Percentiles rank a stretch among this genome's conserved stretches.
Evolutionary conservation across 1,140 invertebrate species (phyloP).

Genomic region (Diachasma alloeum): DNA sequence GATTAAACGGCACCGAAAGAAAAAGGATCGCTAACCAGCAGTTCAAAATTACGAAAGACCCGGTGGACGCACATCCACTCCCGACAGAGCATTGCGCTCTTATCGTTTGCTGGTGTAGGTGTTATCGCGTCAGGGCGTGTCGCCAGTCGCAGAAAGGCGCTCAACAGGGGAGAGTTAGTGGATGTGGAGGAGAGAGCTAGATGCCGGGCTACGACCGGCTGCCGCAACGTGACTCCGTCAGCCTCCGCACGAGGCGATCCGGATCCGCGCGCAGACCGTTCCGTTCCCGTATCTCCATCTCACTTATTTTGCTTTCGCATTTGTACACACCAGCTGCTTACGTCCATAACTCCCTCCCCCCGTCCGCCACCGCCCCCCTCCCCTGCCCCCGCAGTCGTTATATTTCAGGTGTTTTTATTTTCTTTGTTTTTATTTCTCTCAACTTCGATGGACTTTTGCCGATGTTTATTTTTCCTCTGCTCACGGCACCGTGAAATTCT

Average conservation of each 20-base stretch:
- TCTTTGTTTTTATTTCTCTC: too few species aligned
- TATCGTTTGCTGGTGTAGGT: constrained; percentile 59
- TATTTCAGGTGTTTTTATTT: background rate
- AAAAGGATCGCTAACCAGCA: background rate
- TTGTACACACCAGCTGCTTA: background rate
- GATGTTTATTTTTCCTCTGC: background rate
- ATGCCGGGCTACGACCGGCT: background rate
- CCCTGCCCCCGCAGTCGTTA: background rate
- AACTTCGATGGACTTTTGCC: too few species aligned
- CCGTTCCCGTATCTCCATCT: constrained; percentile 30
- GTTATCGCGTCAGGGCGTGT: constrained; percentile 63
- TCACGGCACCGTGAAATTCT: constrained; percentile 18
- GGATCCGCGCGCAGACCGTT: constrained; percentile 34
- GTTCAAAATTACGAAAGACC: constrained; percentile 52
- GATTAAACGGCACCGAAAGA: background rate
- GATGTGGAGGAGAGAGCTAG: constrained; percentile 6
- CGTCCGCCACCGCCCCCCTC: constrained; percentile 5
- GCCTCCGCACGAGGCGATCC: constrained; percentile 34
- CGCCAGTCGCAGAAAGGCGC: constrained; percentile 43
- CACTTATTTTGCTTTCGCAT: background rate
- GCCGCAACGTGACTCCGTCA: constrained; percentile 31
- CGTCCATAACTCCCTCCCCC: constrained; percentile 20
- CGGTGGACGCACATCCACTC: constrained; percentile 56
- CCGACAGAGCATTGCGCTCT: constrained; percentile 35
- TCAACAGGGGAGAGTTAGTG: background rate